Evolutionary conservation across 2,888 invertebrate species (phyloP).

Genomic region (Podabrus alpinus): DNA sequence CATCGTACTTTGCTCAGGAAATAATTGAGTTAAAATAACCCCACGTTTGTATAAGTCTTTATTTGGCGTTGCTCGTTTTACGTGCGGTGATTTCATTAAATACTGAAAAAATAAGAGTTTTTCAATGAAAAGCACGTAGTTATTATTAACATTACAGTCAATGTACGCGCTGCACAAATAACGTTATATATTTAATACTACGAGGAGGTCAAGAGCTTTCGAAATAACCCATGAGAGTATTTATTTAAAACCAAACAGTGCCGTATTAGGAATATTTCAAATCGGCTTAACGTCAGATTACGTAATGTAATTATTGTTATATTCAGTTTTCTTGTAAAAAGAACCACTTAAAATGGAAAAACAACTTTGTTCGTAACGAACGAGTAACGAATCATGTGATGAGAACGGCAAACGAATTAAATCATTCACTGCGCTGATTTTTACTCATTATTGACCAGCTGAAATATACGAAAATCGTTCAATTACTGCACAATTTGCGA

Average conservation of each 20-base stretch:
- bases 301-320: background rate
- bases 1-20: background rate
- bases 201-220: constrained; percentile 1
- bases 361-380: background rate
- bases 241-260: background rate
- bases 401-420: background rate
- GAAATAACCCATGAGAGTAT: background rate
- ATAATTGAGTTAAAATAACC: background rate
- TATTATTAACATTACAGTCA: constrained; percentile 14
- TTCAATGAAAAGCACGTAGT: constrained; percentile 7
- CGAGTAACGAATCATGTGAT: background rate
- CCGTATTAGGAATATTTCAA: background rate
- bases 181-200: constrained; percentile 6
- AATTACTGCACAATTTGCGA: background rate
- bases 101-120: constrained; percentile 7
- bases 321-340: background rate
- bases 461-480: background rate
- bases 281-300: background rate
- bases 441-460: background rate
- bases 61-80: constrained; percentile 1
- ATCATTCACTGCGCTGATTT: background rate
- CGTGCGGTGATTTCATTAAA: constrained; percentile 11
- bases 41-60: constrained; percentile 4
- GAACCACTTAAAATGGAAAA: background rate
- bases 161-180: constrained; percentile 3